These are phyloP conservation scores for Dufourea novaeangliae DNA, from an alignment of 1,140 invertebrate species.

Conservation along the genomic window DNA sequence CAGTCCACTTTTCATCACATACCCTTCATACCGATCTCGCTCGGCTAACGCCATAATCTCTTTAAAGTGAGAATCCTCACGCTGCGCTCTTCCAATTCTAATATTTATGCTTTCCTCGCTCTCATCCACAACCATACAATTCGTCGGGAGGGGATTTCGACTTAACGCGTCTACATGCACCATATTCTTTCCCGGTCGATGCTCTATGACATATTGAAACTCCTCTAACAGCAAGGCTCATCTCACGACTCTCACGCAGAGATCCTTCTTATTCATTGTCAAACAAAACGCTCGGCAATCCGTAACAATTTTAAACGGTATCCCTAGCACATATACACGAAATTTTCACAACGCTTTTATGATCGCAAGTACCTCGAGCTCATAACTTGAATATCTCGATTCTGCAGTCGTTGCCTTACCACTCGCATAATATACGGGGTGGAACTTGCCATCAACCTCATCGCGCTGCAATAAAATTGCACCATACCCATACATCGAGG, in stretches of 20 bases:
- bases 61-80: too few species aligned
- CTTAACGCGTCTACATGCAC: background rate
- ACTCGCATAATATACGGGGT: background rate
- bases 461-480: constrained; percentile 1
- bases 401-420: background rate
- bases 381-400: background rate
- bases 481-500: constrained; percentile 1
- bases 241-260: background rate
- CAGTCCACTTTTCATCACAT: too few species aligned
- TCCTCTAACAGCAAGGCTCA: background rate
- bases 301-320: too few species aligned
- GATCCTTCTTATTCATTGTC: background rate
- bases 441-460: background rate
- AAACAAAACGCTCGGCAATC: background rate
- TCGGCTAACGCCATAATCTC: too few species aligned
- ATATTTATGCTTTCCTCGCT: background rate
- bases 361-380: background rate
- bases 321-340: background rate
- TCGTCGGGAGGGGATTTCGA: background rate
- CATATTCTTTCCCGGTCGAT: background rate
- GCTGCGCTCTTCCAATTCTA: background rate
- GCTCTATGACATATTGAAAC: background rate
- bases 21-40: too few species aligned
- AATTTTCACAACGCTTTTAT: background rate
- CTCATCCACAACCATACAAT: background rate